Evolutionary conservation across 2,888 invertebrate species (phyloP), one percentile per base, ranked within the genome.

Genomic region (Stegophylla sp.): DNA sequence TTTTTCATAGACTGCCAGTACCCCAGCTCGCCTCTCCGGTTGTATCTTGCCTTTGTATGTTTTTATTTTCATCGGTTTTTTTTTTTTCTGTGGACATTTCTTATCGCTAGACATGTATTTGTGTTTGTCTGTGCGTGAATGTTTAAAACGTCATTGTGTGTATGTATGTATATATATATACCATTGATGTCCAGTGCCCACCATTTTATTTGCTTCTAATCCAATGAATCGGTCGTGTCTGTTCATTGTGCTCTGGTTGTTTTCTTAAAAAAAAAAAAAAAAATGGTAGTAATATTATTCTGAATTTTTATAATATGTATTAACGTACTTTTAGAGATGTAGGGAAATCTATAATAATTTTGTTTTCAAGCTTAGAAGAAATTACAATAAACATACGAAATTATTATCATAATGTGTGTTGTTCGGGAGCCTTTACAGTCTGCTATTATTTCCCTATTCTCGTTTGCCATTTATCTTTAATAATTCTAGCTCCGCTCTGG

Each of bases 341-440:
- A 9, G 23, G 20, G 26, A 56, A 56, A 72, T 72, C 69, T n/a
- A 51, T n/a, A 26, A 28, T 74, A n/a, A n/a, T n/a, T n/a, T n/a
- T 45, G 45, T 61, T 34, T 75, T 51, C 4, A 20, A 34, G 28
- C 48, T 12, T 34, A 0, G 15, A 20, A 12, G 34, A 20, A 28
- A 12, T 26, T n/a, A 59, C 26, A 10, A 43, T 66, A 64, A 71
- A 72, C 56, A 56, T 23, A 75, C 23, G 17, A 34, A 34, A 34
- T 63, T 63, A 51, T 48, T 48, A 75, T 63, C 23, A 51, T 61
- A 45, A 64, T 20, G 61, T 61, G 23, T 20, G 10, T 4, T 20
- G 10, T 4, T 13, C 61, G 17, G n/a, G 43, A 45, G n/a, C 59
- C 43, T 59, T 43, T 59, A 28, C 59, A 26, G 72, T 73, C 72